Base-by-base conservation (phyloP, 2,888 invertebrate species). In the Listrodromus nycthemerus region DNA sequence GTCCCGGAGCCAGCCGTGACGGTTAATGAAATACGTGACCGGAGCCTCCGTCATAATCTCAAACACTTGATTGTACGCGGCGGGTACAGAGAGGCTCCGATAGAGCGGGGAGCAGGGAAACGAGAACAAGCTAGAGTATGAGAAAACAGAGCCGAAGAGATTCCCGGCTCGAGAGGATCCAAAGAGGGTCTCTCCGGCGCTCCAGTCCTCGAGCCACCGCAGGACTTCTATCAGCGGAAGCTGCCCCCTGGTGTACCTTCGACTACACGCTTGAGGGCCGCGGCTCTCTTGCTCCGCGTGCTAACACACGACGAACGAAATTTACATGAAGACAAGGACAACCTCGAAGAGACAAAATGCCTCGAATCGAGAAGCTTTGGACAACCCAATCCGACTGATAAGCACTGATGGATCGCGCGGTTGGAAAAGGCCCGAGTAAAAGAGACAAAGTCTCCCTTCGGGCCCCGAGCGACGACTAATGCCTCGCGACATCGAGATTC, bases 11-110 rank as follows among this genome's bases (percentile, higher is more conserved):
- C 86, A 87, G 89, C 89, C 88, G 88, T 89, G 91, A 90, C 90
- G 91, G 92, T 92, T 93, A 93, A 93, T 93, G 93, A 93, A 93
- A 93, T 93, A 93, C 93, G 93, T 93, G 93, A 93, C 93, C 93
- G 91, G 90, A 91, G 90, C 90, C 89, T 90, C 87, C 90, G 92
- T 92, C 93, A 93, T 93, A 93, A 93, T 92, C 93, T 92, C 92
- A 91, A 92, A 92, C 92, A 92, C 92, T 93, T 92, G 93, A 92
- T 92, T 92, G 89, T 89, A 85, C 86, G 86, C 85, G 83, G 79
- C 67, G 41, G 83, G 55, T 52, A 65, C 41, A 37, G 37, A 50
- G 50, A 58, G 48, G 37, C 48, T 21, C 65, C 70, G 67, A 69
- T 77, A 80, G 81, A 48, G 52, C 52, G 67, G 52, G 37, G 69